Evolutionary conservation across 2,113 vertebrate species (phyloP).

Genomic region (Lepus americanus): DNA sequence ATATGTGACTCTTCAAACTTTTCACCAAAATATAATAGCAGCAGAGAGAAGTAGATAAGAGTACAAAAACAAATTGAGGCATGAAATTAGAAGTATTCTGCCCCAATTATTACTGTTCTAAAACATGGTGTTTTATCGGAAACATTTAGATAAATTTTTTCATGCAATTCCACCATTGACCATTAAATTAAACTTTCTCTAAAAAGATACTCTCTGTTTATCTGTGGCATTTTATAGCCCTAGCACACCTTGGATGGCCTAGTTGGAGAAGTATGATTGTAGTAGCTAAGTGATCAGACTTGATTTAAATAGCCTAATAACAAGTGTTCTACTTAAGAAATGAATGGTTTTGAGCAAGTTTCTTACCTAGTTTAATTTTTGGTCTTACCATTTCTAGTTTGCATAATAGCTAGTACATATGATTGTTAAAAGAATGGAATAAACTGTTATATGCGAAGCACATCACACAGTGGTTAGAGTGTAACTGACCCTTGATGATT

Average conservation of each 20-base stretch:
- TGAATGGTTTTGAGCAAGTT: not conserved
- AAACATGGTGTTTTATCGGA: not conserved
- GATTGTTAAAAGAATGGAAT: not conserved
- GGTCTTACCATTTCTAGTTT: constrained; percentile 22
- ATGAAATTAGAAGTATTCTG: not conserved
- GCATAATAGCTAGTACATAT: not conserved
- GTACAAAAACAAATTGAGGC: not conserved
- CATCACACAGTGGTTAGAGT: not conserved
- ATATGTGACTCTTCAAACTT: not conserved
- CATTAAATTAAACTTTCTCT: not conserved
- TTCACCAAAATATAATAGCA: not conserved
- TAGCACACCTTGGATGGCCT: not conserved
- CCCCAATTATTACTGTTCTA: not conserved
- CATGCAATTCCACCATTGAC: not conserved
- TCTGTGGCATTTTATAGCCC: not conserved
- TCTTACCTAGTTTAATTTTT: not conserved
- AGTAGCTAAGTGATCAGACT: not conserved
- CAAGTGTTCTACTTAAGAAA: not conserved
- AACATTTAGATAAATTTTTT: not conserved
- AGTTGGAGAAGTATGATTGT: not conserved
- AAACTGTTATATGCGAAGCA: not conserved
- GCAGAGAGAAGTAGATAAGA: not conserved
- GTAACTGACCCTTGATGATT: not conserved
- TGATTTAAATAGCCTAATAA: not conserved
- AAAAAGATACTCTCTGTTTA: not conserved